Base-by-base conservation (phyloP, 2,113 vertebrate genomes). In the Megalops atlanticus region DNA sequence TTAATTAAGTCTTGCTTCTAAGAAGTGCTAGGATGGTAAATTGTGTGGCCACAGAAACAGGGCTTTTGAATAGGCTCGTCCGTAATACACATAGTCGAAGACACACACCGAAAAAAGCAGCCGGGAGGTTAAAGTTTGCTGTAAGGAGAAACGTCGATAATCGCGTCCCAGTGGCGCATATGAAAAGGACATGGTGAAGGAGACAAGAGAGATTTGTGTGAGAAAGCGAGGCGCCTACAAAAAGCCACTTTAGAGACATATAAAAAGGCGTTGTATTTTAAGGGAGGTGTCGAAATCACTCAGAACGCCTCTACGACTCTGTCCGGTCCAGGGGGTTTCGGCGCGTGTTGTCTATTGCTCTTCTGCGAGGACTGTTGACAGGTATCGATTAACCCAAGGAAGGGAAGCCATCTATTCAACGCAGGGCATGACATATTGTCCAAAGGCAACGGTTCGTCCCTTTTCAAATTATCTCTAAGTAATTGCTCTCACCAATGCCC, bases 401-500 rank as follows among this genome's bases (percentile, higher is more conserved):
- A 78, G 4, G 58, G 64, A 24, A 69, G 52, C 27, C 78, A 72
- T 71, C 31, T 68, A 69, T 79, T 79, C 64, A 77, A 77, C 31
- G 76, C 45, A 45, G 45, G 76, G 76, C 45, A 77, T 54, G 49
- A 54, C 76, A 21, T 36, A 41, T 77, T 49, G 33, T 54, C 76
- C 16, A 58, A 33, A 49, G 47, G 58, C 47, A 54, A 54, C 43
- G 64, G 43, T 79, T 15, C 27, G 40, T 49, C 40, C 68, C 78
- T 79, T n/a, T 79, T 79, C 78, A 49, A 79, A 79, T 79, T 38
- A 79, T 49, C 35, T 41, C 41, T 35, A 72, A 79, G 78, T 79
- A 71, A 79, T 79, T 71, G 41, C 68, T 79, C 70, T 79, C 64
- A 43, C 64, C 41, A 39, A 49, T 72, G 45, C 68, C 14, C 70